A percentile compares a stretch with the other conserved stretches of the same genome.
phyloP scores from a whole-genome alignment of 2,113 vertebrate genomes.

The Paramormyrops kingsleyae region DNA sequence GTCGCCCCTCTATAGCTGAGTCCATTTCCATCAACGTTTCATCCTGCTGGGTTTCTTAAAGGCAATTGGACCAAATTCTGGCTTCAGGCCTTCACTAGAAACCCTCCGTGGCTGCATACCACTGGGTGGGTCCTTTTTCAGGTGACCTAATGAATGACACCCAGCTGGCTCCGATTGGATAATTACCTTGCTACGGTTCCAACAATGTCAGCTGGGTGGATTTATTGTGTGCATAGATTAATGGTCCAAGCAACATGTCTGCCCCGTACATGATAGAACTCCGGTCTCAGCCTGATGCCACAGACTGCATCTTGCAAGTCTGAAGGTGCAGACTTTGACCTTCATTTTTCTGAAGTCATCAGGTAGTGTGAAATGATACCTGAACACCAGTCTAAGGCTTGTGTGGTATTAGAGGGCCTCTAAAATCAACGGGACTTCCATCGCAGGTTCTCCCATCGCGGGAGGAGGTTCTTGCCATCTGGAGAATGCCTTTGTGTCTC shows the following conservation, averaged over 20 bases:
- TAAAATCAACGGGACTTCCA: background rate
- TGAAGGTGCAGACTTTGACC: background rate
- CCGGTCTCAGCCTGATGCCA: background rate
- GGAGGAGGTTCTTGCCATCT: background rate
- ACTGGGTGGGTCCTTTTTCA: background rate
- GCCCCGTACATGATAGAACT: background rate
- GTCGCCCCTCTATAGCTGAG: background rate
- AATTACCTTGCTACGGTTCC: background rate
- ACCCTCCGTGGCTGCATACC: background rate
- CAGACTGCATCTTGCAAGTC: background rate
- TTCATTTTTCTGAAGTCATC: background rate
- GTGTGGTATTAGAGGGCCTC: background rate
- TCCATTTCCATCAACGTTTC: background rate
- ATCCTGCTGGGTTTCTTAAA: background rate
- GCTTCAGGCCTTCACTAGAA: background rate
- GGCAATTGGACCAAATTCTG: background rate
- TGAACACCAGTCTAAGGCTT: background rate
- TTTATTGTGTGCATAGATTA: background rate
- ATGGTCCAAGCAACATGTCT: background rate
- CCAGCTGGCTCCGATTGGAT: background rate
- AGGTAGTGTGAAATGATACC: background rate
- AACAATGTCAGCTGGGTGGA: background rate
- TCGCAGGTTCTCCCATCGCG: background rate
- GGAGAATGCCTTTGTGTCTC: background rate
- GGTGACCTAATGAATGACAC: background rate